These are phyloP conservation scores for Salminus brasiliensis DNA, from an alignment of 2,113 vertebrate species.

Conservation along the genomic window DNA sequence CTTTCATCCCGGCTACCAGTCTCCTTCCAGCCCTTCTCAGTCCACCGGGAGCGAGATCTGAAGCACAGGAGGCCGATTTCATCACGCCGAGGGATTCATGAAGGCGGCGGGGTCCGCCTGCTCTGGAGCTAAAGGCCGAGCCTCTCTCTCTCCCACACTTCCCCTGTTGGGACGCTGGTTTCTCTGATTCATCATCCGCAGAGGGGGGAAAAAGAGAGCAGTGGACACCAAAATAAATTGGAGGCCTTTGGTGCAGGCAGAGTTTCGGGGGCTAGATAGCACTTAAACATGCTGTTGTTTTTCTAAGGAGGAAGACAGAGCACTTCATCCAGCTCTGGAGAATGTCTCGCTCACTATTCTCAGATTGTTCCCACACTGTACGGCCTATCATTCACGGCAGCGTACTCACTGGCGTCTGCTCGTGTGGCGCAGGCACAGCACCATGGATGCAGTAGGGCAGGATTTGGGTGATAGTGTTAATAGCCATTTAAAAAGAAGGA, in stretches of 20 bases:
- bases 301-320: slow-evolving; percentile 68
- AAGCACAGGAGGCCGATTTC: slow-evolving; percentile 67
- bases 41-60: slow-evolving; percentile 17
- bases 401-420: slow-evolving; percentile 1
- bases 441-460: background rate
- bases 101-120: slow-evolving; percentile 8
- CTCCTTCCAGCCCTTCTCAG: slow-evolving; percentile 20
- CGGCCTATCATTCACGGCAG: slow-evolving; percentile 22
- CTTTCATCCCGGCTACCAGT: slow-evolving; percentile 11
- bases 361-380: slow-evolving; percentile 63
- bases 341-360: slow-evolving; percentile 70
- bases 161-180: slow-evolving; percentile 77
- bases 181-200: slow-evolving; percentile 80
- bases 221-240: slow-evolving; percentile 77
- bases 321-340: slow-evolving; percentile 66
- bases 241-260: slow-evolving; percentile 62
- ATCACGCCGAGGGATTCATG: too few relatives aligned
- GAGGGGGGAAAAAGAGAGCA: slow-evolving; percentile 46
- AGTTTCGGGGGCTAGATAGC: slow-evolving; percentile 69
- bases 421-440: background rate
- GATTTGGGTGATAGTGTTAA: background rate
- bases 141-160: slow-evolving; percentile 87
- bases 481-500: too few relatives aligned
- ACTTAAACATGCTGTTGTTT: slow-evolving; percentile 70
- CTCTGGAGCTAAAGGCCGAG: slow-evolving; percentile 20